Evolutionary conservation across 2,888 invertebrate species (phyloP).

Genomic region (Criorhina ranunculi): DNA sequence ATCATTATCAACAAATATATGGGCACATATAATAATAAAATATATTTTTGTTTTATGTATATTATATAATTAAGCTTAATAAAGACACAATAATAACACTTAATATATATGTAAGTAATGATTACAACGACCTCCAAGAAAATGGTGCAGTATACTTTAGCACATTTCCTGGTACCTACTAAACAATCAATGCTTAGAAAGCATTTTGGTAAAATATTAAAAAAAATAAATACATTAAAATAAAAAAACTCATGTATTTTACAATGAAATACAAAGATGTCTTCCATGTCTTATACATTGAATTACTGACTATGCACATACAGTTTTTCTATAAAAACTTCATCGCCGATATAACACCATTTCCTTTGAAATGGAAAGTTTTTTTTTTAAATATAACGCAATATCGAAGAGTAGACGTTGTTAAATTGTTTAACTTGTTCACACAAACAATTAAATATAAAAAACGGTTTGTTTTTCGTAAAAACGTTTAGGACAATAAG

Average conservation of each 20-base stretch:
- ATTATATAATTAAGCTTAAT: slow-evolving; percentile 45
- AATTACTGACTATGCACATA: too few relatives aligned
- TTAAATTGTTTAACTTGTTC: too few relatives aligned
- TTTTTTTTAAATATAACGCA: too few relatives aligned
- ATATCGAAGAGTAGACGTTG: too few relatives aligned
- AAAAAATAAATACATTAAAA: neutral
- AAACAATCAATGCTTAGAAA: neutral
- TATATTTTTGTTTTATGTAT: slow-evolving; percentile 43
- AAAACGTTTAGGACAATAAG: too few relatives aligned
- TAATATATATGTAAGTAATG: slow-evolving; percentile 56
- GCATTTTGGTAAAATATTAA: neutral
- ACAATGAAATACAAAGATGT: too few relatives aligned
- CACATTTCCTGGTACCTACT: neutral
- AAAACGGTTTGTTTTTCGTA: too few relatives aligned
- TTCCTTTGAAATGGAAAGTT: too few relatives aligned
- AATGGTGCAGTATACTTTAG: neutral
- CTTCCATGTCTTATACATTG: too few relatives aligned
- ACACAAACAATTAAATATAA: too few relatives aligned
- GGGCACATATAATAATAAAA: slow-evolving; percentile 63
- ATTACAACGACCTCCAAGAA: slow-evolving; percentile 27
- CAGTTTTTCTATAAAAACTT: too few relatives aligned
- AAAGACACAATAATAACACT: slow-evolving; percentile 69
- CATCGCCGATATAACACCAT: too few relatives aligned
- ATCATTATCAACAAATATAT: slow-evolving; percentile 59
- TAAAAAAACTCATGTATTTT: neutral